phyloP scores from a whole-genome alignment of 2,113 vertebrate species.

The Lophura nycthemera region DNA sequence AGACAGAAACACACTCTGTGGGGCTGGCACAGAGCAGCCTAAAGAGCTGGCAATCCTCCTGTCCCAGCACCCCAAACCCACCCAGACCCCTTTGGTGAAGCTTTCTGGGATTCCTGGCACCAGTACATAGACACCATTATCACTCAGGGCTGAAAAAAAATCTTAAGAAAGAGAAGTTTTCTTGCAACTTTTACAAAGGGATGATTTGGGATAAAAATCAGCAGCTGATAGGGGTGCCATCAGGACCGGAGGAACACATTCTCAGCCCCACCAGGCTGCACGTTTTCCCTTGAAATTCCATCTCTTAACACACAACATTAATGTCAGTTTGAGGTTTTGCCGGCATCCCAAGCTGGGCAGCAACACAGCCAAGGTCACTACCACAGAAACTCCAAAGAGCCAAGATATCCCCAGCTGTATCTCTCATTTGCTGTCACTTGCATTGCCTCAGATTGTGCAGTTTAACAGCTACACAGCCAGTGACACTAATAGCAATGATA shows the following conservation, averaged over 20 bases:
- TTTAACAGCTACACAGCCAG: not conserved
- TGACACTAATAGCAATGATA: not conserved
- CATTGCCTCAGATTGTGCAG: not conserved
- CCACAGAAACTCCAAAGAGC: not conserved
- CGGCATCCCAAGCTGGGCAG: not conserved
- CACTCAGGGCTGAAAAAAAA: not conserved
- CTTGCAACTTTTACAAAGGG: not conserved
- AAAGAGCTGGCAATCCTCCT: not conserved
- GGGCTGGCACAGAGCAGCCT: too few species aligned
- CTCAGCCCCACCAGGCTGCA: not conserved
- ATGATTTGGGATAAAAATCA: not conserved
- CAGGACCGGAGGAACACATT: rapidly evolving
- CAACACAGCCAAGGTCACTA: not conserved
- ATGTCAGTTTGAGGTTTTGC: not conserved
- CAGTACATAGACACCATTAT: rapidly evolving
- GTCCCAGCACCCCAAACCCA: rapidly evolving
- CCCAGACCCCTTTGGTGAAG: not conserved
- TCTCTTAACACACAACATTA: rapidly evolving
- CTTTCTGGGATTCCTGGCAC: rapidly evolving
- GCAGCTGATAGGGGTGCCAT: rapidly evolving
- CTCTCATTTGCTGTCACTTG: rapidly evolving
- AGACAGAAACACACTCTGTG: not conserved
- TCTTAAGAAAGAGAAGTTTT: not conserved
- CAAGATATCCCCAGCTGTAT: not conserved
- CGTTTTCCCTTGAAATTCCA: not conserved